Percentiles rank a stretch among this genome's conserved stretches.
These are phyloP conservation scores for Petrolisthes cinctipes DNA, from an alignment of 2,888 invertebrate species.

Conservation along the genomic window DNA sequence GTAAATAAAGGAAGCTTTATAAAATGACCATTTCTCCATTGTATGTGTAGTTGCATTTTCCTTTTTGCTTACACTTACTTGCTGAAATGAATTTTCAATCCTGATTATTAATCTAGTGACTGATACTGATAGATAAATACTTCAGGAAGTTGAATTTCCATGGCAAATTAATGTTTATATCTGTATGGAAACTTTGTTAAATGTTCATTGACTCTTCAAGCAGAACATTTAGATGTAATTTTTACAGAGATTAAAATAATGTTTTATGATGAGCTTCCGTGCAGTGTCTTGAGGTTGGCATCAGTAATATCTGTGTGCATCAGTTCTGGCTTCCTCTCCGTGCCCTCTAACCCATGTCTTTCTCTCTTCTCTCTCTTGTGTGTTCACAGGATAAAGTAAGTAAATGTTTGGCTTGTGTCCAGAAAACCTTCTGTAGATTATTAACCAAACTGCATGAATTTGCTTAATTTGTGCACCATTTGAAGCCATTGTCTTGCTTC, in stretches of 20 bases:
- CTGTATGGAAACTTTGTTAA: not conserved
- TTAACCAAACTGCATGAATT: slow-evolving; percentile 36
- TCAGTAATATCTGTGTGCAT: slow-evolving; percentile 51
- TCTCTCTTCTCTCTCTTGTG: slow-evolving; percentile 56
- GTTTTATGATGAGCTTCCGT: slow-evolving; percentile 44
- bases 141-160: not conserved
- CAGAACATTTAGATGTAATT: not conserved
- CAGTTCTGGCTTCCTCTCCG: slow-evolving; percentile 46
- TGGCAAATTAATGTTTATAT: not conserved
- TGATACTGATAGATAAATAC: not conserved
- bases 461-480: slow-evolving; percentile 24
- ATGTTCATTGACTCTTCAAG: not conserved
- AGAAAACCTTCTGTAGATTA: slow-evolving; percentile 31
- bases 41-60: not conserved
- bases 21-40: not conserved
- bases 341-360: slow-evolving; percentile 53
- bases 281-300: slow-evolving; percentile 55
- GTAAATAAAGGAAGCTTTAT: not conserved
- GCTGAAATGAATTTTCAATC: not conserved
- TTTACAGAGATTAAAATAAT: slow-evolving; percentile 6
- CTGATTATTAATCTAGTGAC: not conserved
- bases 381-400: slow-evolving; percentile 63
- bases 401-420: slow-evolving; percentile 58
- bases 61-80: not conserved
- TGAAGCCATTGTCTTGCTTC: not conserved